Conservation (phyloP, 2,797 vertebrate genomes). For the Moxostoma hubbsi region DNA sequence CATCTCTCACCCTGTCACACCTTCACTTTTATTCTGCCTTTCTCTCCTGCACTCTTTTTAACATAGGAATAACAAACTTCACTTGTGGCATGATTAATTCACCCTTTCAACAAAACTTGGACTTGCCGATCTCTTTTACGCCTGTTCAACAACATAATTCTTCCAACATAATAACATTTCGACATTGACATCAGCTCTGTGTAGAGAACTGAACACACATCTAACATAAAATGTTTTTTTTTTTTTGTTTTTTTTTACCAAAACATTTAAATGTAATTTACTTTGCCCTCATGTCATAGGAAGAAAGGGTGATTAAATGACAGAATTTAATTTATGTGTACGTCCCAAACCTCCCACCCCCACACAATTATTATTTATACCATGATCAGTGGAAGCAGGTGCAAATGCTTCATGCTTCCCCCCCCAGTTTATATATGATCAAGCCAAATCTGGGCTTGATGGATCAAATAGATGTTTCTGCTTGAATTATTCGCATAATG, state of each 20-base stretch:
- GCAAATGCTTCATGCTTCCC: too few relatives aligned
- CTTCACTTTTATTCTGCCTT: constrained; percentile 60
- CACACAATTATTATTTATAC: too few relatives aligned
- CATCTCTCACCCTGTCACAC: constrained; percentile 70
- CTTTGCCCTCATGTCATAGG: background rate
- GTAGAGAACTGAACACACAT: constrained; percentile 80
- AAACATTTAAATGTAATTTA: background rate
- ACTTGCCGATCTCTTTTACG: constrained; percentile 64
- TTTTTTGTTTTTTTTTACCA: constrained; percentile 19
- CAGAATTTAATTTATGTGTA: too few relatives aligned
- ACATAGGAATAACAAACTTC: constrained; percentile 69
- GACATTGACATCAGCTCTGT: constrained; percentile 66
- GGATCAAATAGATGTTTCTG: background rate
- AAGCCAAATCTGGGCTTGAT: background rate
- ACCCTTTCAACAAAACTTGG: constrained; percentile 65
- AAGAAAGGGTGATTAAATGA: too few relatives aligned
- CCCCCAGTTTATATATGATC: too few relatives aligned
- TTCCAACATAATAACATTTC: constrained; percentile 35
- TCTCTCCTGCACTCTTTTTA: constrained; percentile 70
- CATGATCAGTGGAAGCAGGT: too few relatives aligned
- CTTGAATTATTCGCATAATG: background rate
- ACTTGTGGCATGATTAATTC: constrained; percentile 78
- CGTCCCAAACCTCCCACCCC: too few relatives aligned
- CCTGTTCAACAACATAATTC: constrained; percentile 71
- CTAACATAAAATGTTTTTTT: constrained; percentile 4